Base-by-base conservation (phyloP, 2,797 vertebrate genomes). In the Argentina silus region DNA sequence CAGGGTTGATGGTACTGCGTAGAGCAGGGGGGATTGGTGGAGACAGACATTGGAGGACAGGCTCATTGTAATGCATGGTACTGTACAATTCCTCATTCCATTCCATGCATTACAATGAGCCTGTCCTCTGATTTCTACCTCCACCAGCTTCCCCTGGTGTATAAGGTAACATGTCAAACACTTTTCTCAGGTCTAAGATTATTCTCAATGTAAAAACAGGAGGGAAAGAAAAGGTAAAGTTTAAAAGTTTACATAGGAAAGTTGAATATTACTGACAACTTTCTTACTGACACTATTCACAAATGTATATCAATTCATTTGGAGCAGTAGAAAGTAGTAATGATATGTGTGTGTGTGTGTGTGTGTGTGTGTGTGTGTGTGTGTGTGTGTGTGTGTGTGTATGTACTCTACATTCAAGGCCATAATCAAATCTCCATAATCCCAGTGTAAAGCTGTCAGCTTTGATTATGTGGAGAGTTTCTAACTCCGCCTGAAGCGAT, bases 391-490 rank as follows among this genome's bases (percentile, higher is more conserved):
- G 70, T 72, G 48, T 42, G 7, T 15, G 23, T 21, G n/a, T 64
- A 44, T 50, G 57, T 21, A 44, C 42, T 55, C 43, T 17, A 70
- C 55, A 73, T 72, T 64, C 57, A 60, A 47, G 76, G 70, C 74
- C 67, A 74, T 78, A 88, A 91, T 85, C 76, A 88, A 86, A 91
- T 89, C 84, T 89, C 87, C 86, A 90, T 89, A 86, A 86, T 84
- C 80, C 80, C 44, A 57, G 70, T 79, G 75, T 80, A 80, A 82
- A 76, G 75, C 87, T 85, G 87, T 92, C 89, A 82, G 81, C 81
- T 90, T 81, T 67, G 74, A 92, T 92, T 81, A 83, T 17, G 42
- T 44, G 65, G 79, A 77, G 74, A 65, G 78, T 68, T 76, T 59
- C 74, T 74, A 77, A 78, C 50, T 2, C 75, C 63, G 83, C 90